phyloP scores from a whole-genome alignment of 2,113 vertebrate species.

The Athene cunicularia region DNA sequence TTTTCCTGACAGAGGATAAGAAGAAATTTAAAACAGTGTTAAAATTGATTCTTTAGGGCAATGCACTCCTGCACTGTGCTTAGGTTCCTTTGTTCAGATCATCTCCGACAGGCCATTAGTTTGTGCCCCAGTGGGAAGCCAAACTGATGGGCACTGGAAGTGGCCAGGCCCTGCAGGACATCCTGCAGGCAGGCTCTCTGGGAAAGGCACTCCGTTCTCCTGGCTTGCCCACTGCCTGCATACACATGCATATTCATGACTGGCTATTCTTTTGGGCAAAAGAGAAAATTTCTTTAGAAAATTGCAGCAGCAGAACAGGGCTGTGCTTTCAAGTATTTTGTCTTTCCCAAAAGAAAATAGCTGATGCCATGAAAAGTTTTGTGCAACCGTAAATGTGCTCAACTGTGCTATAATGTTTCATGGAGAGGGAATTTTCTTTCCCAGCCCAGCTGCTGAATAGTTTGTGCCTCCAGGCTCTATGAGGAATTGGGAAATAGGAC shows the following conservation, averaged over 20 bases:
- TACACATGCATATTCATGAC: constrained; percentile 39
- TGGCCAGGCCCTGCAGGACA: background rate
- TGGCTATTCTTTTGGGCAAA: constrained; percentile 13
- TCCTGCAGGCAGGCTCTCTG: background rate
- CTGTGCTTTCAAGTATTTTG: constrained; percentile 40
- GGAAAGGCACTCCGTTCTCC: background rate
- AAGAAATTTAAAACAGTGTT: background rate
- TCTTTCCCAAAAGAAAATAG: constrained; percentile 62
- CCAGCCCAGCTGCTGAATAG: constrained; percentile 49
- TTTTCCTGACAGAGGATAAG: background rate
- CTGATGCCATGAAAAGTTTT: constrained; percentile 59
- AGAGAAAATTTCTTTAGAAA: constrained; percentile 53
- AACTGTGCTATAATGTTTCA: constrained; percentile 43
- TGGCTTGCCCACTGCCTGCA: background rate
- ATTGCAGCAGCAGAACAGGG: constrained; percentile 17
- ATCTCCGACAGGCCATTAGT: background rate
- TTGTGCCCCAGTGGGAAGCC: background rate
- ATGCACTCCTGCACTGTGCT: background rate
- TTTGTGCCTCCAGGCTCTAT: constrained; percentile 35
- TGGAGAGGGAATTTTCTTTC: constrained; percentile 46
- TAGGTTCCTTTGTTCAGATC: background rate
- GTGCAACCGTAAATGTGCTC: constrained; percentile 4
- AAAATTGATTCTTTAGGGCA: background rate
- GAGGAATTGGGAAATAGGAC: constrained; percentile 43
- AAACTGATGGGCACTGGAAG: background rate